Percentiles rank a stretch among this genome's conserved stretches.
phyloP scores from a whole-genome alignment of 2,113 vertebrate species.

The Myrmecobius fasciatus region DNA sequence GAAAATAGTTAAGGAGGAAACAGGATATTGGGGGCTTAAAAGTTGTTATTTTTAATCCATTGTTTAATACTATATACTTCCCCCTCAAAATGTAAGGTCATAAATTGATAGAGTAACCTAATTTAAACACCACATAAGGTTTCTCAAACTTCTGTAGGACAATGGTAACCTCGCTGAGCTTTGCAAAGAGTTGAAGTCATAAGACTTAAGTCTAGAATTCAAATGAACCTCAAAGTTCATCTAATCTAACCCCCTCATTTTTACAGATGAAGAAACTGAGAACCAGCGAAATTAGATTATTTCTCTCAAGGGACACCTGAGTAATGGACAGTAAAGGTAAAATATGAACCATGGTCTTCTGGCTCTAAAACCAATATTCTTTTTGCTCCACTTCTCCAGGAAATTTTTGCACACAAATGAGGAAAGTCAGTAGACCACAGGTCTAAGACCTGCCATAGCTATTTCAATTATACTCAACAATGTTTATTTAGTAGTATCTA shows the following conservation, averaged over 20 bases:
- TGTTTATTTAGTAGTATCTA: neutral
- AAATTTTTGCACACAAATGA: neutral
- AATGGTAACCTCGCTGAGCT: neutral
- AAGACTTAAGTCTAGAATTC: neutral
- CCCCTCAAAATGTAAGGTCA: constrained; percentile 35
- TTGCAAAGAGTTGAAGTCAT: neutral
- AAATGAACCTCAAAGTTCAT: neutral
- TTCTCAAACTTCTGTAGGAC: constrained; percentile 23
- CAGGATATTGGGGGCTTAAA: constrained; percentile 21
- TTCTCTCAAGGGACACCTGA: neutral
- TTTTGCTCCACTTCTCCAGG: neutral
- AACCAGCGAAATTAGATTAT: neutral
- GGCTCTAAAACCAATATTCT: neutral
- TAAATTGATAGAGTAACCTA: neutral
- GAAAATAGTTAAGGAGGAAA: constrained; percentile 58
- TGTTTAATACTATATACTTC: constrained; percentile 27
- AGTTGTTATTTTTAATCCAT: neutral
- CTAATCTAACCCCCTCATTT: neutral
- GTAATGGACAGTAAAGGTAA: neutral
- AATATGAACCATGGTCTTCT: neutral
- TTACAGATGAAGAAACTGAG: neutral
- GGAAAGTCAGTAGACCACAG: neutral
- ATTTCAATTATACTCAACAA: neutral
- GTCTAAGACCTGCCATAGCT: neutral
- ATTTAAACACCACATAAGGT: neutral